Base-by-base conservation (phyloP, 2,113 vertebrate species). In the Corythornis madagascariensis region DNA sequence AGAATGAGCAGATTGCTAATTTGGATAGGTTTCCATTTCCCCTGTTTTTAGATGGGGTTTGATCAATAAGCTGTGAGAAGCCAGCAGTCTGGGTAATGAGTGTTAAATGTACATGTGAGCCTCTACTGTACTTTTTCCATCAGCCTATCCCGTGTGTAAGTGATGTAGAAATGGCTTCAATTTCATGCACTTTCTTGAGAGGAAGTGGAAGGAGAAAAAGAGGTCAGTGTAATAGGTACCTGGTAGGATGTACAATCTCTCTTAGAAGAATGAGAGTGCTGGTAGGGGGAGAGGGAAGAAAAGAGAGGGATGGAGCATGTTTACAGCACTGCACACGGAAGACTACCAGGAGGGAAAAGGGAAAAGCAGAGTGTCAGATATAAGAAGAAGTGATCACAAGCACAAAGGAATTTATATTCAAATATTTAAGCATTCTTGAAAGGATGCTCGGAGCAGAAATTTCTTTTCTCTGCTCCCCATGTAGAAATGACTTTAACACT, bases 401-500 rank as follows among this genome's bases (percentile, higher is more conserved):
- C 97, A 97, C 96, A 96, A 97, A 98, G 97, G 96, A 97, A 98
- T 98, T 98, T 97, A 97, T 97, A 97, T 97, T 98, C 97, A 98
- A 97, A 98, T 98, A 98, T 98, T 98, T 98, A 98, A 98, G 96
- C 97, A 97, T 98, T 98, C 97, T 98, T 98, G 97, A 98, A 98
- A 98, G 97, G 96, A 96, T 93, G 97, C 98, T 98, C 21, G 79
- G 93, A 97, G 97, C 98, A 97, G 97, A 97, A 97, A 98, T 97
- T 97, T 97, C 97, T 97, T 98, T 97, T 97, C 95, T 97, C 91
- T 97, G 96, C 97, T 97, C 97, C 96, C 97, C 97, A 94, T 94
- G 97, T 97, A 96, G 97, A 97, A 97, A 97, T 97, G 97, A 97
- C 97, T 98, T 98, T 98, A 98, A 98, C 97, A 93, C 97, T 97